These are phyloP conservation scores for Corella eumyota DNA, from an alignment of 23 tunicate species.

Conservation along the genomic window DNA sequence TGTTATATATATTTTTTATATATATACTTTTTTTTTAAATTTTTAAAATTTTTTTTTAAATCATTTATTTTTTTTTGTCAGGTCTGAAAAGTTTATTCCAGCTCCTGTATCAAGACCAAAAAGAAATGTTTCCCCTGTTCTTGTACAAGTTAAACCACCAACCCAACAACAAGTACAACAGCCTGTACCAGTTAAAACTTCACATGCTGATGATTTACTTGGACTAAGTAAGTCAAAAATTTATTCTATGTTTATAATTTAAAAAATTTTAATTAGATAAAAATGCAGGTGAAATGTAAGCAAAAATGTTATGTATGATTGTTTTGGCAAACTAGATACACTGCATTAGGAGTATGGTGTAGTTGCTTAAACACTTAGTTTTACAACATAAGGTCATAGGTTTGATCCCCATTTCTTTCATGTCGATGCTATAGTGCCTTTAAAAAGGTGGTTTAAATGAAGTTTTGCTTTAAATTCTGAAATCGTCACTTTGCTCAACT, in stretches of 20 bases:
- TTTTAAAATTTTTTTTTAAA: no score
- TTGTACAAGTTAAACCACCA: background rate
- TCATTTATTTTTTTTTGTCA: no score
- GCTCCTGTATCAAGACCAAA: background rate
- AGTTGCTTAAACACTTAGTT: no score
- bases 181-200: constrained; percentile 1
- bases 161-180: background rate
- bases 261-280: background rate
- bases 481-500: no score
- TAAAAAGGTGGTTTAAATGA: no score
- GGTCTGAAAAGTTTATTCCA: no score
- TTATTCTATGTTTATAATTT: background rate
- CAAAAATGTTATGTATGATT: no score
- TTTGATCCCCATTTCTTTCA: no score
- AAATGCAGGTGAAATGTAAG: background rate
- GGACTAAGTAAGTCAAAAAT: constrained; percentile 48
- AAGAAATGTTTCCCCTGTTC: background rate
- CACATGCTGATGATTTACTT: constrained; percentile 31
- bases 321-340: background rate
- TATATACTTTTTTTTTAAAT: background rate
- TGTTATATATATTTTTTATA: background rate
- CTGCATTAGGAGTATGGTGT: no score
- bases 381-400: no score
- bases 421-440: no score
- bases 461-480: no score